phyloP scores from a whole-genome alignment of 2,113 vertebrate species.

The Rhagologus leucostigma region DNA sequence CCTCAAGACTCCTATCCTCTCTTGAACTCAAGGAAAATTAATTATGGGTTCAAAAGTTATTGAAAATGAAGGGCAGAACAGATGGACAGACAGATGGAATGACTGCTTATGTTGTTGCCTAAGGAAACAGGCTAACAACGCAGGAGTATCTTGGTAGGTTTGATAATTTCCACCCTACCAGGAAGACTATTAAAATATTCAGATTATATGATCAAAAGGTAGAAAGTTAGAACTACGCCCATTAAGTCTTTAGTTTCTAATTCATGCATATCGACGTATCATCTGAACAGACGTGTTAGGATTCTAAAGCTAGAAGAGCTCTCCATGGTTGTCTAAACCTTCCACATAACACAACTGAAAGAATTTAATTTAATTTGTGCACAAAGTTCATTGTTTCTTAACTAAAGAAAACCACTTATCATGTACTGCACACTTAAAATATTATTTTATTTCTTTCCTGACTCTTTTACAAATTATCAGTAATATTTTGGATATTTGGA shows the following conservation, averaged over 20 bases:
- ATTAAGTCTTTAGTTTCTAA: background rate
- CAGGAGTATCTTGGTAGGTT: background rate
- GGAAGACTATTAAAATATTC: background rate
- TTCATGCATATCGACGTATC: background rate
- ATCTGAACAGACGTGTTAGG: background rate
- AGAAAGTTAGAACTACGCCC: background rate
- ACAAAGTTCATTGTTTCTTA: background rate
- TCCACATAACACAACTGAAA: background rate
- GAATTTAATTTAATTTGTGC: background rate
- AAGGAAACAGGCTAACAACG: conserved; percentile 30
- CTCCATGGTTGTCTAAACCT: background rate
- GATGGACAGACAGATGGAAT: conserved; percentile 58
- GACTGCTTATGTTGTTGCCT: conserved; percentile 33
- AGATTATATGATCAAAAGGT: background rate
- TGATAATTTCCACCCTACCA: background rate
- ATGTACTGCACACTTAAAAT: background rate
- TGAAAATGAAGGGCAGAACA: conserved; percentile 53
- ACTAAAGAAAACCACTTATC: background rate
- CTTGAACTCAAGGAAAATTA: background rate
- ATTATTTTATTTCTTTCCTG: background rate
- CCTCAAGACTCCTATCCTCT: conserved; percentile 5
- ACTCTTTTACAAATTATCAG: background rate
- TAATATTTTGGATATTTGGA: background rate
- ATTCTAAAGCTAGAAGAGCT: background rate
- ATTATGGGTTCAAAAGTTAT: conserved; percentile 39